Base-by-base conservation (phyloP, 1,140 invertebrate genomes). In the Diachasma alloeum region DNA sequence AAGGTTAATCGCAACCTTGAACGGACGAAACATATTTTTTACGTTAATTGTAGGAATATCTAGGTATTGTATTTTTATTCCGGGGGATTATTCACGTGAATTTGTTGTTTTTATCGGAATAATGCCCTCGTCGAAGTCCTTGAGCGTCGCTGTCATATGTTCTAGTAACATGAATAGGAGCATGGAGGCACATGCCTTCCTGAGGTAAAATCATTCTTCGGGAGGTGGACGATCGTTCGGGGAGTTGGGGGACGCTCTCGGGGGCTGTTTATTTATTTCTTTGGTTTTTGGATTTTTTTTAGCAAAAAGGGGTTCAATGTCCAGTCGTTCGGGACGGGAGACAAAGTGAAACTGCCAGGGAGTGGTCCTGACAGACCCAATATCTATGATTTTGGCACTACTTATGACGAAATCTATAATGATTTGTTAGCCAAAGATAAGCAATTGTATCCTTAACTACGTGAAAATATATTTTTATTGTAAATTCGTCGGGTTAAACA, bases 81-180 rank as follows among this genome's bases (percentile, higher is more conserved):
- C 39, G 48, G 48, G 48, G 15, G 15, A 53, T 53, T 53, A 46
- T 53, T 19, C 17, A 63, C 24, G 59, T 63, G 59, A 31, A 26
- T 11, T 63, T 63, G 10, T 63, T 13, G 59, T 63, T 63, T 26
- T 6, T 63, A 63, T 36, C 10, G 68, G 22, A 36, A 80, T n/a
- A 69, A 89, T 90, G 89, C 86, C 87, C 37, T 79, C 84, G 0
- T 80, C 83, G 0, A 90, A 82, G 78, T 92, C 94, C 83, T 91
- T 98, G 81, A 94, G 92, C 85, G 93, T 99, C 83, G 98, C 98
- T 11, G 97, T 99, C 63, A 96, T 98, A 79, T 99, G 98, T 90
- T 99, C 97, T 5, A 98, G 97, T 84, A 99, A 99, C 89, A 99
- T 99, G 96, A 99, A 99, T 86, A 92, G 98, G 77, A 99, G 97